Evolutionary conservation across 2,113 vertebrate genomes (phyloP).

Genomic region (Nibea albiflora): DNA sequence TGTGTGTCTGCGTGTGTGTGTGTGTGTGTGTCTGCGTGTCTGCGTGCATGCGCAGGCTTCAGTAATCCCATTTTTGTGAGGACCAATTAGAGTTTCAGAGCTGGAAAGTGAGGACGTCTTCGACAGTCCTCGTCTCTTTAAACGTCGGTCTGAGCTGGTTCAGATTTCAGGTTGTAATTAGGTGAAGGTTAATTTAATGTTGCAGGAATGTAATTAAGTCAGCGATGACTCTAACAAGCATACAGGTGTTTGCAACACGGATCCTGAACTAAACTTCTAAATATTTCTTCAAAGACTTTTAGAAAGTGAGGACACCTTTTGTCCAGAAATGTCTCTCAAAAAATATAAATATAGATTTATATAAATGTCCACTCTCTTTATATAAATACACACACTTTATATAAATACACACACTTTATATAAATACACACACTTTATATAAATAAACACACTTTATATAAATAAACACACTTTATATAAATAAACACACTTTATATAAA

Average conservation of each 20-base stretch:
- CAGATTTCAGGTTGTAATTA: background rate
- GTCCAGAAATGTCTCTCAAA: too few relatives aligned
- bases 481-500: background rate
- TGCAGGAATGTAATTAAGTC: background rate
- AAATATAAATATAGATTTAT: background rate
- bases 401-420: too few relatives aligned
- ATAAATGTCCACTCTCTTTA: background rate
- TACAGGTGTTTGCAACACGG: background rate
- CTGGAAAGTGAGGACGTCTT: background rate
- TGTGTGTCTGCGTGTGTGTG: conserved; percentile 33
- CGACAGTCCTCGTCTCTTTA: background rate
- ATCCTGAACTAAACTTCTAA: too few relatives aligned
- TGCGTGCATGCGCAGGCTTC: background rate
- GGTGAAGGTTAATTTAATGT: background rate
- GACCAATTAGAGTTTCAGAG: conserved; percentile 37
- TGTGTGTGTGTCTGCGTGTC: conserved; percentile 33
- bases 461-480: too few relatives aligned
- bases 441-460: too few relatives aligned
- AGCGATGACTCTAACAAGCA: background rate
- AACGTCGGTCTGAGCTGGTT: background rate
- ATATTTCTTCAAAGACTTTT: too few relatives aligned
- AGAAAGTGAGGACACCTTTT: too few relatives aligned
- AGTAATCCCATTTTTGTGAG: conserved; percentile 9
- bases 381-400: too few relatives aligned
- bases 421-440: too few relatives aligned